Evolutionary conservation across 2,113 vertebrate species (phyloP), one percentile per base, ranked within the genome.

Genomic region (Desmodus rotundus): DNA sequence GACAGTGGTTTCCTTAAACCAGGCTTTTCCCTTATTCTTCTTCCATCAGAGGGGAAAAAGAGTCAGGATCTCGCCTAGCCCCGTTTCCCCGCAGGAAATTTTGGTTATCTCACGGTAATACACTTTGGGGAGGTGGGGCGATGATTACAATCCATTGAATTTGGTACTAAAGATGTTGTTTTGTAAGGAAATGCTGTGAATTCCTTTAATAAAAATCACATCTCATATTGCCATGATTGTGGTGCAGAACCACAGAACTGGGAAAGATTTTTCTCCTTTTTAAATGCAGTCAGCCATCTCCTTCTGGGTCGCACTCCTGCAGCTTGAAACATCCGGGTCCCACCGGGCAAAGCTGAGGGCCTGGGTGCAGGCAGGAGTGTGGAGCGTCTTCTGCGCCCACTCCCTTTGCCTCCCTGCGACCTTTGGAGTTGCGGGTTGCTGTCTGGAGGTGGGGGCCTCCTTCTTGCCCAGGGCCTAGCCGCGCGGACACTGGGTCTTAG

Each of bases 151-250:
- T 45, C 43, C n/a, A 19, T 17, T 28, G 36, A 54, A 72, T 54
- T 70, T 78, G 84, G 14, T 74, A 56, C 38, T n/a, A 47, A 56
- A 41, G 54, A 13, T 13, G 0, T 78, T 24, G 19, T 31, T 73
- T 85, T 52, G 7, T 58, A 54, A 78, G 72, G n/a, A 45, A 63
- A 26, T 36, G 5, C 14, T 89, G 45, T 41, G 54, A 45, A 73
- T 47, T 91, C 26, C 41, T 68, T 91, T 68, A 54, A 65, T 58
- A 70, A 89, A 89, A 74, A 85, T 43, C 24, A 7, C 38, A 38
- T 43, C 26, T 28, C 17, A 33, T 36, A 10, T 3, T 63, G 14
- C 17, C n/a, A 1, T 72, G 20, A 47, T 15, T 47, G 24, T 43
- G 63, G 26, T 24, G 3, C 61, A 56, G 20, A 31, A 84, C 45